Percentiles rank a stretch among this genome's conserved stretches.
Evolutionary conservation across 2,113 vertebrate species (phyloP).

Genomic region (Ia io): DNA sequence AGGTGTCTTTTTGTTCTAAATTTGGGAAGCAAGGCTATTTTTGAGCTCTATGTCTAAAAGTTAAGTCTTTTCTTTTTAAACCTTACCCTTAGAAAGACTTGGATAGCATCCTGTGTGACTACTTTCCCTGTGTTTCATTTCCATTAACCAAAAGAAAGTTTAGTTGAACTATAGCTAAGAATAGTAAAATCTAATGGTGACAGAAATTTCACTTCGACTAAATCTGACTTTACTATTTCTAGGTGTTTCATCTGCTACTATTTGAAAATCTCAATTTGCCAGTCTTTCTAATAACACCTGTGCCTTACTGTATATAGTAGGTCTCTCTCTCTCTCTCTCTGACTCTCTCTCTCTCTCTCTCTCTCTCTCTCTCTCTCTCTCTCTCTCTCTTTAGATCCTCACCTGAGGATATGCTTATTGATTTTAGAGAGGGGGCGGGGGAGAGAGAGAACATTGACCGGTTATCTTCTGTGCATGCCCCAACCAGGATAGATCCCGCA

Average conservation of each 20-base stretch:
- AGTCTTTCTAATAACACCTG: not conserved
- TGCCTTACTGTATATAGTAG: not conserved
- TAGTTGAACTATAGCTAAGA: constrained; percentile 17
- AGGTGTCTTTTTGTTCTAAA: constrained; percentile 47
- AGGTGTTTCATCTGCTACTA: not conserved
- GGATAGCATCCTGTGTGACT: constrained; percentile 11
- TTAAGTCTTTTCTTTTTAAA: constrained; percentile 50
- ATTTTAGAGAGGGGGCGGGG: too few relatives aligned
- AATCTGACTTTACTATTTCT: not conserved
- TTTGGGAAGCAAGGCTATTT: constrained; percentile 53
- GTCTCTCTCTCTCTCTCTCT: not conserved
- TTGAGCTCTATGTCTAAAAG: constrained; percentile 41
- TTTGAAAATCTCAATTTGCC: constrained; percentile 11
- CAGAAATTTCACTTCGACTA: not conserved
- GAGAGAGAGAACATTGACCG: not conserved
- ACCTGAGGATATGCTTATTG: not conserved
- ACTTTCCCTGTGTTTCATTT: constrained; percentile 9
- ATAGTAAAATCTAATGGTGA: constrained; percentile 27
- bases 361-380: not conserved
- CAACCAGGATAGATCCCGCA: not conserved
- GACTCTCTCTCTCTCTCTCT: not conserved
- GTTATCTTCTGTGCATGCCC: not conserved
- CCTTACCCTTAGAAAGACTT: constrained; percentile 43
- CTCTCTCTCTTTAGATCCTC: not conserved
- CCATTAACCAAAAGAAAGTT: constrained; percentile 54